Evolutionary conservation across 2,113 vertebrate genomes (phyloP), one percentile per base, ranked within the genome.

Genomic region (Bagarius yarrelli): DNA sequence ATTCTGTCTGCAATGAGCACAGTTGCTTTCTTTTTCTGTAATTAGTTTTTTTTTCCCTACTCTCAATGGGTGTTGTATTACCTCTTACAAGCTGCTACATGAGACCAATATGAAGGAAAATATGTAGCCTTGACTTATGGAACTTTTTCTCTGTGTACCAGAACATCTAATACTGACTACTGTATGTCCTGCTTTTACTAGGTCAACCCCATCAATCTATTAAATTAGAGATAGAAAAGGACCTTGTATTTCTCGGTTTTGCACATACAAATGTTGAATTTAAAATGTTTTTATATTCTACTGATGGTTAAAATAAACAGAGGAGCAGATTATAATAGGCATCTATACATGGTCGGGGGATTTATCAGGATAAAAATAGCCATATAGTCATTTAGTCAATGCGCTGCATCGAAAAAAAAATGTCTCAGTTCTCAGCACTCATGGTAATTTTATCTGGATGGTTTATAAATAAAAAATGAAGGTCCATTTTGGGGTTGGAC

Each of bases 111-210:
- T 32, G 53, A 14, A 67, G 55, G 36, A 55, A 76, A 77, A 40
- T 47, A 78, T 73, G 61, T 11, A 81, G 44, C 86, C 83, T 82
- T 83, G 86, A 76, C 36, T 2, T 59, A 14, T 61, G 63, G 16
- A 12, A n/a, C 60, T 30, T 55, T 70, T 79, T 25, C 79, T 85
- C 82, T 76, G 30, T 71, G 79, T 82, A 61, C 67, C 72, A 70
- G 82, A 34, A 78, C 79, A 82, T 56, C 69, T 53, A 81, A 76
- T 56, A 30, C 80, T 25, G n/a, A 67, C 32, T 75, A 47, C 44
- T 47, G 6, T 47, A 76, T 27, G 55, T 55, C 57, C 64, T 60
- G 56, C 70, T 44, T 78, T 36, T 55, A 44, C 76, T 80, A 83
- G 84, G 83, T 66, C 79, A 83, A 47, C 25, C 32, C 13, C 57